Conservation (phyloP, 2,888 invertebrate species). For the Melipona bicolor region DNA sequence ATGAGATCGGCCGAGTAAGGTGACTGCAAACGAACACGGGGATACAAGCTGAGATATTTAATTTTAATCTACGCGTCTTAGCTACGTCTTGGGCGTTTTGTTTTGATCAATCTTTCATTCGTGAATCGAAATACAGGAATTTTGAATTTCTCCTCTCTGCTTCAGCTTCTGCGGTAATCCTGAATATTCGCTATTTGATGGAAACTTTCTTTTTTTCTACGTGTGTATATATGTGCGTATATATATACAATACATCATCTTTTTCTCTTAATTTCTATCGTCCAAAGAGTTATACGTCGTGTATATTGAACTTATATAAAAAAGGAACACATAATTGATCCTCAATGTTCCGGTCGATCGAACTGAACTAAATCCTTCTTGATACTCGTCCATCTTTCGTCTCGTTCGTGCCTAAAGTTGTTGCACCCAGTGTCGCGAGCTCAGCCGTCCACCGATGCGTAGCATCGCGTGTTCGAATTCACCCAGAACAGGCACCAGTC, state of each 20-base stretch:
- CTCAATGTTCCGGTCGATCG: slow-evolving; percentile 21
- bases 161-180: background rate
- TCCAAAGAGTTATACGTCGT: background rate
- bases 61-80: background rate
- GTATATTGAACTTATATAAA: slow-evolving; percentile 16
- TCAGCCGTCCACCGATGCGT: slow-evolving; percentile 46
- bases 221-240: background rate
- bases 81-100: background rate
- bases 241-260: background rate
- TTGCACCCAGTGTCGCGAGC: slow-evolving; percentile 23
- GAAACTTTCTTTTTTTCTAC: background rate
- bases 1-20: slow-evolving; percentile 15
- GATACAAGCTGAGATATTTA: background rate
- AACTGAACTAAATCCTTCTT: slow-evolving; percentile 16
- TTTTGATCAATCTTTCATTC: background rate
- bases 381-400: background rate
- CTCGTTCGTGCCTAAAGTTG: background rate
- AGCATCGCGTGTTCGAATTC: slow-evolving; percentile 36
- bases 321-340: slow-evolving; percentile 20
- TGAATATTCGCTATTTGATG: slow-evolving; percentile 23
- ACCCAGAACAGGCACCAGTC: slow-evolving; percentile 36
- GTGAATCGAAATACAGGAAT: slow-evolving; percentile 1
- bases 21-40: slow-evolving; percentile 11
- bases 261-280: slow-evolving; percentile 16
- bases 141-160: slow-evolving; percentile 4